Evolutionary conservation across 2,113 vertebrate species (phyloP), one percentile per base, ranked within the genome.

Genomic region (Myiozetetes cayanensis): DNA sequence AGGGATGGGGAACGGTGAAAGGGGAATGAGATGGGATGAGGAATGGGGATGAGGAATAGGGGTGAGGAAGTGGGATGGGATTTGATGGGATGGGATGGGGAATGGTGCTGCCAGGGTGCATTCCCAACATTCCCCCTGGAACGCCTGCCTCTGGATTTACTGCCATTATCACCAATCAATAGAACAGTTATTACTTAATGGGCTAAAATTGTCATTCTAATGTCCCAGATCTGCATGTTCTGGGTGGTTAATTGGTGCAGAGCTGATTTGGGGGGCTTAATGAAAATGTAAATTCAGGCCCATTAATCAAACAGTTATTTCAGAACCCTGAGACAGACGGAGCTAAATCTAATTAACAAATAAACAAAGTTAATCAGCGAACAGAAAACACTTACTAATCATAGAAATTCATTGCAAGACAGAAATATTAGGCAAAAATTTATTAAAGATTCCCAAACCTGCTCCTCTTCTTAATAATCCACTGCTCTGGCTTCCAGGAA

Each of bases 311-410:
- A 97, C 95, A 92, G 96, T 98, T 97, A 97, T 96, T 98, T 96
- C 39, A n/a, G 92, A 97, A 90, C 93, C 88, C 62, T 1, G 7
- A 98, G 97, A 90, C 96, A 95, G 96, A 89, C 62, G 30, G 94
- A 63, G 25, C 90, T 97, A 97, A 97, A 97, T 91, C 94, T 93
- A 97, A 97, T 98, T 97, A 97, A 96, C 96, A 93, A 97, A 97
- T 97, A 98, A 98, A 98, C 97, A 97, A 97, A 97, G 97, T 97
- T 97, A 97, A 98, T 97, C 96, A 98, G 97, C 0, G 90, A 96
- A 67, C 91, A 87, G 96, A 96, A 94, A 95, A 95, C 94, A 89
- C 94, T 97, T 87, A 47, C 96, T 96, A 96, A 97, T 97, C 96
- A 81, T 86, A 96, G 55, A 80, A 76, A 76, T 91, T 24, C 46